Evolutionary conservation across 2,888 invertebrate genomes (phyloP), one percentile per base, ranked within the genome.

Genomic region (Lycia hirtaria): DNA sequence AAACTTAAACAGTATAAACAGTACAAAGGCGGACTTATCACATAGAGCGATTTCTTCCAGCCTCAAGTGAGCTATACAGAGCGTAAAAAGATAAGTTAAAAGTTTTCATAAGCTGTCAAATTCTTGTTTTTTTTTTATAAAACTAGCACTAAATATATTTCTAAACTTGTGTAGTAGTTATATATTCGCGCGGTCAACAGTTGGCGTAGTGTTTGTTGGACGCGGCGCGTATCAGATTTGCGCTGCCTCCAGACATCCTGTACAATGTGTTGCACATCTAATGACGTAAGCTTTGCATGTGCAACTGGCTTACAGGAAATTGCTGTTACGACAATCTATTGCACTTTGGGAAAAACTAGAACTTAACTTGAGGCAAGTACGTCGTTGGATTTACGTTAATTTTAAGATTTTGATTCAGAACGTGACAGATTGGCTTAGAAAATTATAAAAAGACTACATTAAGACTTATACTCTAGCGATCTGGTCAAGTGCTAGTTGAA

Each of bases 181-280:
- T 38, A 7, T 48, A 26, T 14, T 26, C 17, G 15, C n/a, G 38
- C 2, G 26, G 54, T 53, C 19, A 14, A 12, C 10, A 73, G 79
- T 80, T 68, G 72, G 62, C 26, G 84, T 72, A 62, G 75, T 68
- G 17, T 51, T 87, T 86, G 87, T 88, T 88, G 88, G 88, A n/a
- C 78, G 75, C 71, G 76, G 80, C 75, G 78, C 77, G 77, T 81
- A 84, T 83, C 83, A 77, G 83, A 85, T 83, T 73, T 77, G 20
- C 38, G 30, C 37, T 26, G 55, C 84, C 84, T 60, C 76, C 75
- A 85, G 85, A 87, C 86, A 88, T 88, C 87, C 87, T 84, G 86
- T 69, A 81, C 79, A 82, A 78, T 81, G 80, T 78, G 81, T 78
- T 76, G 79, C 76, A 75, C 83, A 80, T 83, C 83, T 84, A 83